Evolutionary conservation across 2,113 vertebrate species (phyloP).

Genomic region (Pipra filicauda): DNA sequence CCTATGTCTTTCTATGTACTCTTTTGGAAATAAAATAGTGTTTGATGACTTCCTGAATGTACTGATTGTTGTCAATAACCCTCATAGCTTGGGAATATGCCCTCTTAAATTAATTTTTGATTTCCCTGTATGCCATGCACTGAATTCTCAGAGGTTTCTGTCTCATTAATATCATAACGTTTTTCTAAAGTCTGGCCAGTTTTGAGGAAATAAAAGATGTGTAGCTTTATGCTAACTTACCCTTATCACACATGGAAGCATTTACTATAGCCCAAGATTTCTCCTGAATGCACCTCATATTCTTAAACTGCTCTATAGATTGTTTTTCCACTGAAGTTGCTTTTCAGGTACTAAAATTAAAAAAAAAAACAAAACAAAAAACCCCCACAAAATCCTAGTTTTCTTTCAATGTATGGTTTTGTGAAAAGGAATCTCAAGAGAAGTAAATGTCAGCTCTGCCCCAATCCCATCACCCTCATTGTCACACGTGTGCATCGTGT

Average conservation of each 20-base stretch:
- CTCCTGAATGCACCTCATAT: neutral
- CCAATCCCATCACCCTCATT: neutral
- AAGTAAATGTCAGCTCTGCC: neutral
- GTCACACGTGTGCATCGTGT: rapidly evolving
- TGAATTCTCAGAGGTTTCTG: neutral
- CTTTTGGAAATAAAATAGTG: neutral
- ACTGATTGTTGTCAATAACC: neutral
- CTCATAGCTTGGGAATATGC: neutral
- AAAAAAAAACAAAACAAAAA: neutral
- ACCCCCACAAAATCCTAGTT: neutral
- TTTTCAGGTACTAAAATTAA: neutral
- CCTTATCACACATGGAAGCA: neutral
- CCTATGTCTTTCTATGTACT: neutral
- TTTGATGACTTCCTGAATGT: slow-evolving; percentile 8
- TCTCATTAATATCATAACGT: neutral
- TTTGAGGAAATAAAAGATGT: neutral
- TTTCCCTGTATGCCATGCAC: neutral
- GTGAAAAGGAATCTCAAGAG: neutral
- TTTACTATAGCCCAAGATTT: neutral
- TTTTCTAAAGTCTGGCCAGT: neutral
- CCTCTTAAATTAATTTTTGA: slow-evolving; percentile 39
- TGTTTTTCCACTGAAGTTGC: neutral
- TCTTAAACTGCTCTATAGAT: neutral
- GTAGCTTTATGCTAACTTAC: neutral
- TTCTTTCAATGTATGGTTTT: neutral